These are phyloP conservation scores for Drosophila mercatorum DNA, from an alignment of 2,888 invertebrate genomes.

Conservation along the genomic window DNA sequence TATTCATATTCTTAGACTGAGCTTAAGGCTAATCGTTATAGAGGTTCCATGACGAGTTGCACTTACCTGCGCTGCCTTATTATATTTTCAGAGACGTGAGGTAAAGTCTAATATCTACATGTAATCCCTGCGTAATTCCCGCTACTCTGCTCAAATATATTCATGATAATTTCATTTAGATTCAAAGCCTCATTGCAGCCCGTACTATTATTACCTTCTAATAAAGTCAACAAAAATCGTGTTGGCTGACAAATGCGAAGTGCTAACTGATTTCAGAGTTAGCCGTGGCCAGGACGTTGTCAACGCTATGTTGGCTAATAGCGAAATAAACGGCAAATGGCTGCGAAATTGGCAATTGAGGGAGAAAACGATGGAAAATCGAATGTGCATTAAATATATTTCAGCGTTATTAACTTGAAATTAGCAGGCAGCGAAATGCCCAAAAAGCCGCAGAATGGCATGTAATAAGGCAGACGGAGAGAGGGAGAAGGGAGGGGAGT, in stretches of 20 bases:
- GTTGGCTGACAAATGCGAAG: conserved; percentile 45
- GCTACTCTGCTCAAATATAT: too few relatives aligned
- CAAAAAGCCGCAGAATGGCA: conserved; percentile 23
- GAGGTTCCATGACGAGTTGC: too few relatives aligned
- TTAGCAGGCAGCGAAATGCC: conserved; percentile 40
- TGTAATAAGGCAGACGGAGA: neutral
- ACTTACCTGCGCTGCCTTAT: too few relatives aligned
- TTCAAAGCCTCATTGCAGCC: neutral
- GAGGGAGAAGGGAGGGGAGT: neutral
- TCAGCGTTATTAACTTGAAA: conserved; percentile 72
- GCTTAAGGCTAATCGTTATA: too few relatives aligned
- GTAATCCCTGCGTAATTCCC: too few relatives aligned
- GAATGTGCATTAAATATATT: conserved; percentile 64
- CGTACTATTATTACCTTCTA: too few relatives aligned
- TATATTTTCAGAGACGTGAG: too few relatives aligned
- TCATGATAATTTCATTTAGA: too few relatives aligned
- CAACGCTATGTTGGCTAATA: conserved; percentile 32
- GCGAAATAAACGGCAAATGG: conserved; percentile 38
- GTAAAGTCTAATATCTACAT: too few relatives aligned
- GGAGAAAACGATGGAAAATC: conserved; percentile 48
- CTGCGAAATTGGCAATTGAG: conserved; percentile 50
- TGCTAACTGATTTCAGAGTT: conserved; percentile 67
- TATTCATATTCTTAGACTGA: neutral
- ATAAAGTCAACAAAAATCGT: neutral
- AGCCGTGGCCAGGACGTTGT: conserved; percentile 2